Base-by-base conservation (phyloP, 2,797 vertebrate species). In the Siniperca undulata region DNA sequence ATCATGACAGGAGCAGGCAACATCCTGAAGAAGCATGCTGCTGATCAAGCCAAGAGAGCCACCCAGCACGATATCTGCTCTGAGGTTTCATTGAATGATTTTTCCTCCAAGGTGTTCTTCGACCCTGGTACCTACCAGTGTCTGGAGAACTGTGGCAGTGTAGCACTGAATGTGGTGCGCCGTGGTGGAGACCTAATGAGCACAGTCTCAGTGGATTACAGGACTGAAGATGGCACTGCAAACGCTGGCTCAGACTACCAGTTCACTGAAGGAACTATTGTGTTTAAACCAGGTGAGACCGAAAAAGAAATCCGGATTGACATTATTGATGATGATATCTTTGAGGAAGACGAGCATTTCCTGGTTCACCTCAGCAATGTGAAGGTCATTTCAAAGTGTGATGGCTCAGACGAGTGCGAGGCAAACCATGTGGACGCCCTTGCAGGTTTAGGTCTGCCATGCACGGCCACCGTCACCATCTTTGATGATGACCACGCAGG, bases 281-380 rank as follows among this genome's bases (percentile, higher is more conserved):
- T 97, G 74, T 99, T 99, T 86, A 95, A 96, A 70, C 97, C 98
- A 0, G 97, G 97, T 0, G 98, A 99, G 92, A 98, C 94, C 0
- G 97, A 98, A 74, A 98, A 98, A 89, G 97, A 99, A 80, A 96
- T 99, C 87, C 93, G 94, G 5, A 95, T 99, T 1, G 96, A 97
- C 70, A 98, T 99, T 59, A 97, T 99, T 0, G 98, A 99, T 0
- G 98, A 99, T 0, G 98, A 99, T 65, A 98, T 99, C 78, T 99
- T 99, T 83, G 98, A 99, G 92, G 98, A 99, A 78, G 98, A 99
- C 1, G 98, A 99, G 85, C 97, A 98, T 82, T 99, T 99, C 91
- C 93, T 97, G 74, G 97, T 99, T 66, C 97, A 99, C 80, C 97
- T 99, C 65, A 97, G 96, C 92, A 97, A 97, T 0, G 94, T 97